Conservation (phyloP, 1,140 invertebrate genomes). For the Pseudomyrmex flavicornis region DNA sequence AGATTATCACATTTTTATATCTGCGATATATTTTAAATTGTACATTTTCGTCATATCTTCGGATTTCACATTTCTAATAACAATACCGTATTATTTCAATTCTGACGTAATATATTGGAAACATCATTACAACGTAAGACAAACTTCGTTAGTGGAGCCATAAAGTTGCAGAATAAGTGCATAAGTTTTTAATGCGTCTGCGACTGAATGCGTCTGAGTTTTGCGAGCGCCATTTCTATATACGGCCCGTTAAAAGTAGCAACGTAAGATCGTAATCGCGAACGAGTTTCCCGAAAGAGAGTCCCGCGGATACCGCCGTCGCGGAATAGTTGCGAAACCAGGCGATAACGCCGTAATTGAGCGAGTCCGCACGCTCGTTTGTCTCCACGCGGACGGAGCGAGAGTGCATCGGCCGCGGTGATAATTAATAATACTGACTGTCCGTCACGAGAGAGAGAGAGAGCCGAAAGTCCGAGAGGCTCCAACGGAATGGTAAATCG, state of each 20-base stretch:
- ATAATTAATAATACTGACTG: slow-evolving; percentile 51
- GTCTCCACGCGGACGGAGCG: slow-evolving; percentile 24
- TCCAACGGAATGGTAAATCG: slow-evolving; percentile 50
- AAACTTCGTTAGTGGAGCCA: slow-evolving; percentile 6
- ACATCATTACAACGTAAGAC: neutral
- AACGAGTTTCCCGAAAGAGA: slow-evolving; percentile 38
- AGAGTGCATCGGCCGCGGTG: slow-evolving; percentile 22
- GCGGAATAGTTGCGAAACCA: slow-evolving; percentile 41
- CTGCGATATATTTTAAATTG: neutral
- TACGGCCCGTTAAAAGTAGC: slow-evolving; percentile 25
- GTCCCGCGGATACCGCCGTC: neutral
- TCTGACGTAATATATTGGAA: too few species aligned
- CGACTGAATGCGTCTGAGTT: neutral
- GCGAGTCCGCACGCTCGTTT: slow-evolving; percentile 60
- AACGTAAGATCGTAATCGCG: slow-evolving; percentile 32
- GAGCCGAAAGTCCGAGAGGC: slow-evolving; percentile 49
- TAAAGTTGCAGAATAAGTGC: slow-evolving; percentile 8
- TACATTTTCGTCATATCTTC: neutral
- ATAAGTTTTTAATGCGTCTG: slow-evolving; percentile 15
- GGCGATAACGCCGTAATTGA: slow-evolving; percentile 52
- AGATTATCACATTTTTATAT: neutral
- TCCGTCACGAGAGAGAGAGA: slow-evolving; percentile 13
- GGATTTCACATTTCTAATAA: too few species aligned
- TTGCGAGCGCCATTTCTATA: neutral
- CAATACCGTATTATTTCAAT: too few species aligned